Base-by-base conservation (phyloP, 2,113 vertebrate genomes). In the Chitala chitala region DNA sequence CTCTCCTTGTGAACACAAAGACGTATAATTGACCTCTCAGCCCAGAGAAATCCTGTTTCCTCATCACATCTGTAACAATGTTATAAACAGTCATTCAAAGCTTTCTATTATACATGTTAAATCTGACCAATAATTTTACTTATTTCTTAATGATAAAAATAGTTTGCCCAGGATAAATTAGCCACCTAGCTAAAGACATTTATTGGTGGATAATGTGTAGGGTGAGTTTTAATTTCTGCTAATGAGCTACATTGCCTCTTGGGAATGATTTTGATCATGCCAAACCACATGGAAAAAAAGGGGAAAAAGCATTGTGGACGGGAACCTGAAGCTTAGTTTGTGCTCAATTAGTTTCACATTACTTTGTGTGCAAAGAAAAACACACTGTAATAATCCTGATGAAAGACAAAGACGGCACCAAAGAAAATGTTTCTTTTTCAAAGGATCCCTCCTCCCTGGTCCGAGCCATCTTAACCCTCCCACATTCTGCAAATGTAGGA, bases 311-410 rank as follows among this genome's bases (percentile, higher is more conserved):
- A 48, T 36, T 24, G 29, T 17, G 15, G 40, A 8, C n/a, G 5
- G 36, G 55, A 75, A 61, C 40, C 55, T 29, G 29, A 61, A 61
- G 42, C 26, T 6, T 40, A 42, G n/a, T 22, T 46, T 61, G 55
- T 61, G 53, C 66, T 70, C 65, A 70, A 75, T 75, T 75, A 75
- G 74, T 75, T 75, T 70, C 42, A 75, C 51, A 50, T 75, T 61
- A 58, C 54, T 44, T 44, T 59, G 50, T 42, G 63, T 17, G 22
- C 24, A 33, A 66, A 50, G 40, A 42, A 69, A 51, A 75, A 69
- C 22, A 66, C 73, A 66, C 29, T 4, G 12, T 44, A 75, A 58
- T 58, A 56, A 75, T 75, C 48, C 53, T 38, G 64, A 3, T 69
- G 53, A 75, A 56, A 75, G 73, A 69, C 24, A 75, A 56, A 75